A percentile compares a stretch with the other conserved stretches of the same genome.
These are phyloP conservation scores for Dendrolimus kikuchii DNA, from an alignment of 1,140 invertebrate genomes.

Conservation along the genomic window DNA sequence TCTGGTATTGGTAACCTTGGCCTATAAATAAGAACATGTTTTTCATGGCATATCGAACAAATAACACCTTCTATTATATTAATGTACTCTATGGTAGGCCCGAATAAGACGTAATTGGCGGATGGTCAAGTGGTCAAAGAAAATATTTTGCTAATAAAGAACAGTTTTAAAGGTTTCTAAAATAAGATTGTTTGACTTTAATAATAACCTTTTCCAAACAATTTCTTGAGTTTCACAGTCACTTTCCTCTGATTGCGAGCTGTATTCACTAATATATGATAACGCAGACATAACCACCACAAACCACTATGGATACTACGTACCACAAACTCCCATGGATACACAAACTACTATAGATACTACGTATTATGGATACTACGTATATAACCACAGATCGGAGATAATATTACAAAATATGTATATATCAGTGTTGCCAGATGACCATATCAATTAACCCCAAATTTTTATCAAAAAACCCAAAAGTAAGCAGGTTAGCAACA, in stretches of 20 bases:
- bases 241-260: slow-evolving; percentile 29
- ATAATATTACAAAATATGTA: too few relatives aligned
- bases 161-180: not conserved
- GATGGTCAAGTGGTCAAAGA: not conserved
- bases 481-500: too few relatives aligned
- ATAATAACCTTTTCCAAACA: not conserved
- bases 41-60: not conserved
- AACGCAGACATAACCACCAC: slow-evolving; percentile 16
- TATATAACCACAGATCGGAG: too few relatives aligned
- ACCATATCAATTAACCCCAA: too few relatives aligned
- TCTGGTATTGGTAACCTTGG: slow-evolving; percentile 39
- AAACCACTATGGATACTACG: too few relatives aligned
- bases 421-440: too few relatives aligned
- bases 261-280: slow-evolving; percentile 14
- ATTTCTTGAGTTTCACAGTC: slow-evolving; percentile 21
- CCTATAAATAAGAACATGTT: slow-evolving; percentile 25
- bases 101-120: not conserved
- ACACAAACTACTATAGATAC: too few relatives aligned
- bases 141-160: not conserved
- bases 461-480: too few relatives aligned
- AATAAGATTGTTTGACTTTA: not conserved
- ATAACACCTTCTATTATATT: too few relatives aligned
- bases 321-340: too few relatives aligned
- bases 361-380: too few relatives aligned
- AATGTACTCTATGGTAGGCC: too few relatives aligned